Base-by-base conservation (phyloP, 2,797 vertebrate species). In the Pangasius mekongensis region DNA sequence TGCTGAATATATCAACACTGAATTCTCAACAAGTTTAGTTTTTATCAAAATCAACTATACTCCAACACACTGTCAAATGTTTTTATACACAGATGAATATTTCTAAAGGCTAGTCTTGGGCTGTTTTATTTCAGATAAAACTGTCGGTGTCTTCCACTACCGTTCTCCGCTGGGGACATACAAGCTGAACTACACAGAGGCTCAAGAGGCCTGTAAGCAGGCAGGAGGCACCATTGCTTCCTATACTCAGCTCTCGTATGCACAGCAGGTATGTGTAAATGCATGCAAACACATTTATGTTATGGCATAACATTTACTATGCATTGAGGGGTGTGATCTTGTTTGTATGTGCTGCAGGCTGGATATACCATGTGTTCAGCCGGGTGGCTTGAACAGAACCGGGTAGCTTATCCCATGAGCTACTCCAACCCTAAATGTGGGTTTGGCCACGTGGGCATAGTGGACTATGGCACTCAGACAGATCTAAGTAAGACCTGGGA, bases 401-500 rank as follows among this genome's bases (percentile, higher is more conserved):
- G 95, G 77, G 98, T 98, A 0, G 97, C 94, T 2, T 99, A 99
- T 92, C 98, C 98, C 0, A 98, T 97, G 0, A 95, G 95, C 88
- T 98, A 95, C 58, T 92, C 98, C 87, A 97, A 95, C 85, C 95
- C 94, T 18, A 97, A 95, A 16, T 99, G 98, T 1, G 98, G 98
- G 20, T 95, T 94, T 0, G 98, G 98, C 0, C 87, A 97, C 0
- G 94, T 99, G 0, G 98, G 98, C 83, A 98, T 99, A 0, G 97
- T 99, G 69, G 98, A 99, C 92, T 99, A 99, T 0, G 97, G 98
- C 0, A 54, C 18, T 14, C 96, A 97, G 86, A 91, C 52, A 83
- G 97, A 98, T 89, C 91, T 95, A 89, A 97, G 95, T 0, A 97
- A 98, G 94, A 97, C 91, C n/a, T 99, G 98, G 98, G 98, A 99